Evolutionary conservation across 1,140 invertebrate species (phyloP).

Genomic region (Heliconius nattereri): DNA sequence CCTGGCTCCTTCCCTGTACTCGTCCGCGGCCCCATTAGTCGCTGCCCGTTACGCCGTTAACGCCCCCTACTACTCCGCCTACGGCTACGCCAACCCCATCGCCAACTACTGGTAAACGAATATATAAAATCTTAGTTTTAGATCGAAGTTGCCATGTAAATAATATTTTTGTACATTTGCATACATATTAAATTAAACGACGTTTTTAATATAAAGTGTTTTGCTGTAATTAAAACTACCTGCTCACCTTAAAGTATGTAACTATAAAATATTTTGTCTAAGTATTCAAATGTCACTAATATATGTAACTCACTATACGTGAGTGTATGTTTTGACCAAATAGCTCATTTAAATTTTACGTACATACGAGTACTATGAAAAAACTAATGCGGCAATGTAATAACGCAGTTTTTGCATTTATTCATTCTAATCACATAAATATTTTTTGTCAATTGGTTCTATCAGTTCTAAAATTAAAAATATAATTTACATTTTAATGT

Average conservation of each 20-base stretch:
- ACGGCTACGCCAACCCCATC: neutral
- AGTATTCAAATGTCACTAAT: neutral
- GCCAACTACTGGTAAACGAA: conserved; percentile 20
- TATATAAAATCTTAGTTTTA: neutral
- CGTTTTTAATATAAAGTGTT: conserved; percentile 2
- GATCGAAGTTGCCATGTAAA: conserved; percentile 9
- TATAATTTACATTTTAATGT: neutral
- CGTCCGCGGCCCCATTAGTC: neutral
- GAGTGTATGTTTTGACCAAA: conserved; percentile 2
- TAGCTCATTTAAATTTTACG: neutral
- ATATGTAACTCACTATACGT: neutral
- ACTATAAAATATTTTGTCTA: neutral
- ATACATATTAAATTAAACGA: conserved; percentile 11
- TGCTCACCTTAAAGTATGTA: neutral
- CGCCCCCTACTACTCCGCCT: conserved; percentile 14
- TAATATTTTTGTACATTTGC: conserved; percentile 14
- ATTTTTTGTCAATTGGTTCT: neutral
- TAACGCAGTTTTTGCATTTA: neutral
- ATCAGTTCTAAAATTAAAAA: neutral
- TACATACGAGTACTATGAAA: neutral
- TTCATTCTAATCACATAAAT: neutral
- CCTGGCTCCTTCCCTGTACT: conserved; percentile 4
- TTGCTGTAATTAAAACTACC: neutral
- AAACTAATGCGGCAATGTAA: neutral
- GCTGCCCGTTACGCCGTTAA: conserved; percentile 2